Base-by-base conservation (phyloP, 2,888 invertebrate genomes). In the Tetramorium bicarinatum region DNA sequence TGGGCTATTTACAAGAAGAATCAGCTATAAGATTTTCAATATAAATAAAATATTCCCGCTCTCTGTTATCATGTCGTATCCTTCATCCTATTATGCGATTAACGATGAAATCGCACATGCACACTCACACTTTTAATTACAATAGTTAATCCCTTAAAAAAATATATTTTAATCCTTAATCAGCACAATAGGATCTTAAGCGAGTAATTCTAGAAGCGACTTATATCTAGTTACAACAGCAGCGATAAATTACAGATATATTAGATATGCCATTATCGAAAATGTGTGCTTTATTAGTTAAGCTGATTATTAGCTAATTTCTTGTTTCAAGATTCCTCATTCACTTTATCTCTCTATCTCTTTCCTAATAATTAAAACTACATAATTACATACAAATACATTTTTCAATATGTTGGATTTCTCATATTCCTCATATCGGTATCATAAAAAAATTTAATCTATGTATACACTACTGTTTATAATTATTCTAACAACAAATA, bases 1-100 rank as follows among this genome's bases (percentile, higher is more conserved):
- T 56, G 71, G 44, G 29, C 29, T 82, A 77, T 81, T 72, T 84
- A 85, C 49, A 84, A 75, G 75, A 74, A 82, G 75, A 59, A 76
- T 86, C 47, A 71, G 25, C 84, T 85, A 83, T 56, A 85, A 87
- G 87, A 47, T 75, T 85, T 79, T 82, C 44, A 72, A 84, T 74
- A 6, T 82, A 84, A 82, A 84, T 62, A 29, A 77, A 77, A 77
- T n/a, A 18, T 64, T 69, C 18, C 52, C 41, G 21, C 15, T 67
- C 21, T 62, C 29, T 44, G 41, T 54, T 74, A 41, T 21, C 21
- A 25, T 71, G 29, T 64, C 29, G 6, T 29, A 34, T 15, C 25
- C 54, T 41, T 67, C n/a, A 41, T 59, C 21, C 47, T 56, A 25
- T 66, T 44, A 59, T 52, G 56, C 18, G 61, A 47, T 56, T 29